Evolutionary conservation across 1,140 invertebrate species (phyloP).

Genomic region (Drosophila elegans): DNA sequence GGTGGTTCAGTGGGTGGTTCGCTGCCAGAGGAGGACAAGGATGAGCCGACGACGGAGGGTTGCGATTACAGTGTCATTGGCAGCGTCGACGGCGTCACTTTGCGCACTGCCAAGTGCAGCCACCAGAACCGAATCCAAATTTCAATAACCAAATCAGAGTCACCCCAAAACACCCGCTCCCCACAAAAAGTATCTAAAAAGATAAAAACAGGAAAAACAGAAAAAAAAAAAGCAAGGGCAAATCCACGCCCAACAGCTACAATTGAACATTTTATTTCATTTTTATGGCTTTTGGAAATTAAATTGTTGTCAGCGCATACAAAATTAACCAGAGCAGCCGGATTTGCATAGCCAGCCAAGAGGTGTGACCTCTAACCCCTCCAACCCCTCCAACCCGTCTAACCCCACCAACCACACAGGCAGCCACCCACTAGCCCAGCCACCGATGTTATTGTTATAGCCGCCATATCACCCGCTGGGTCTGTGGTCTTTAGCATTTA

Average conservation of each 20-base stretch:
- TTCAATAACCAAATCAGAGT: slow-evolving; percentile 38
- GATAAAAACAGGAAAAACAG: neutral
- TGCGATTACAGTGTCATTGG: slow-evolving; percentile 68
- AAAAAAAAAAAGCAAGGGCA: neutral
- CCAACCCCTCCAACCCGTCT: too few species aligned
- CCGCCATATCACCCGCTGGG: slow-evolving; percentile 31
- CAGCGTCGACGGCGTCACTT: slow-evolving; percentile 65
- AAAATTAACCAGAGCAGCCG: slow-evolving; percentile 65
- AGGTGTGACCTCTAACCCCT: slow-evolving; percentile 64
- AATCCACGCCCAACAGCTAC: slow-evolving; percentile 56
- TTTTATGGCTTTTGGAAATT: slow-evolving; percentile 80
- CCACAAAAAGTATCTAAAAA: neutral
- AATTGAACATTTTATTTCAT: slow-evolving; percentile 79
- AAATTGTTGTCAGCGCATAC: slow-evolving; percentile 75
- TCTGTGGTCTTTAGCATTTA: slow-evolving; percentile 45
- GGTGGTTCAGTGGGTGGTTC: neutral
- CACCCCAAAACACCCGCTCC: neutral
- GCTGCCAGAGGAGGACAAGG: neutral
- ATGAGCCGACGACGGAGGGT: slow-evolving; percentile 17
- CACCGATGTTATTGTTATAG: slow-evolving; percentile 5
- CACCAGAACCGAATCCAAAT: slow-evolving; percentile 45
- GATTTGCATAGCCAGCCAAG: slow-evolving; percentile 51
- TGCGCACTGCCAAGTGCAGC: slow-evolving; percentile 56
- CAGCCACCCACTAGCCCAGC: neutral
- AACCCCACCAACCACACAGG: neutral